Evolutionary conservation across 2,888 invertebrate genomes (phyloP), one percentile per base, ranked within the genome.

Genomic region (Drosophila colorata): DNA sequence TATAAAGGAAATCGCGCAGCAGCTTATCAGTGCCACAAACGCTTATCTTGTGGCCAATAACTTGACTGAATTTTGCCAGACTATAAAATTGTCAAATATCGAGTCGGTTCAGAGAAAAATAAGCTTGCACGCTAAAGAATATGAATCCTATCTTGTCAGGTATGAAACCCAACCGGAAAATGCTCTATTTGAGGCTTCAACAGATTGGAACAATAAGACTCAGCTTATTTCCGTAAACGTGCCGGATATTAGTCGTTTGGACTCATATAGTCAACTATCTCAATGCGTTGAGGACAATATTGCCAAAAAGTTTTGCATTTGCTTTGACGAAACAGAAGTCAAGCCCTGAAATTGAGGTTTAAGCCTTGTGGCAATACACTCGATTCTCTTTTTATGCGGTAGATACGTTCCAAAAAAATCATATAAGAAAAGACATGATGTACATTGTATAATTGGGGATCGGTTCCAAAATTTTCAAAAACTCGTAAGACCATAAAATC

Each of bases 301-400:
- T 41, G 85, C 83, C 4, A 90, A 90, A 49, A 91, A 90, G 69
- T 91, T 81, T 80, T 90, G 90, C 71, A 75, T 78, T 2, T 78
- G 76, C 31, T 28, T n/a, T 7, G 18, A 33, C 16, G 31, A 4
- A 13, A 1, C 3, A 25, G 9, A n/a, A 4, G 13, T 9, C 1
- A 7, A n/a, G 2, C 20, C 14, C 1, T 55, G 8, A 16, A 5
- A n/a, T 4, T 20, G 3, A n/a, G 1, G 3, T 20, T 20, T 0
- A 20, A 2, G 20, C 20, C 20, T 20, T 4, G 20, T 20, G 20
- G 4, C 20, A 20, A 20, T 20, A n/a, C n/a, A n/a, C n/a, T n/a
- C n/a, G n/a, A n/a, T n/a, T n/a, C n/a, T n/a, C n/a, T n/a, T n/a
- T n/a, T n/a, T n/a, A n/a, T n/a, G n/a, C n/a, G n/a, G n/a, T n/a